Conservation (phyloP, 2,113 vertebrate species). For the Peromyscus leucopus region DNA sequence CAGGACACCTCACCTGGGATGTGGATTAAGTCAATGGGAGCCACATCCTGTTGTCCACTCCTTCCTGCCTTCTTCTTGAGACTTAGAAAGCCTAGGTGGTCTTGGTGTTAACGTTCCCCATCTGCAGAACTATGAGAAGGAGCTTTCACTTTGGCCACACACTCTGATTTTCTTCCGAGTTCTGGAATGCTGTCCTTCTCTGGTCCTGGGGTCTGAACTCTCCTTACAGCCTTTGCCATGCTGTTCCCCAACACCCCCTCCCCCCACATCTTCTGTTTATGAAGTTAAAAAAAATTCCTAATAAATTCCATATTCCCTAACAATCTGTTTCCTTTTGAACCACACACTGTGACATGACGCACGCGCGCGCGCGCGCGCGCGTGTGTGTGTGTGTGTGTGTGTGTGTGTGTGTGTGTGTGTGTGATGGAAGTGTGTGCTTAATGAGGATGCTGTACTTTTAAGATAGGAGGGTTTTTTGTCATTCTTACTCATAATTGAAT, state of each 20-base stretch:
- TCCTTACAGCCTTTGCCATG: neutral
- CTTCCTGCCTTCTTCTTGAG: neutral
- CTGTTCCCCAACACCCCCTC: neutral
- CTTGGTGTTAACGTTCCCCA: neutral
- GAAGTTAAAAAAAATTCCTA: neutral
- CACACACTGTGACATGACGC: neutral
- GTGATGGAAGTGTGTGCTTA: neutral
- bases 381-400: neutral
- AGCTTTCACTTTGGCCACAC: neutral
- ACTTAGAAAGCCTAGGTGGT: neutral
- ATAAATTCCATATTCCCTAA: neutral
- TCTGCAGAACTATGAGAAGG: neutral
- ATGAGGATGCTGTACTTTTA: neutral
- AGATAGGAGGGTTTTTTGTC: constrained; percentile 23
- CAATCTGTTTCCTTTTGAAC: neutral
- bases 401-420: neutral
- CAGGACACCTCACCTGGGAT: neutral
- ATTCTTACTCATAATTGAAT: neutral
- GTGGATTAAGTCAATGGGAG: neutral
- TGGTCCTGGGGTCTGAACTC: neutral
- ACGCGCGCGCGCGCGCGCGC: neutral
- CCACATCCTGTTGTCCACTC: neutral
- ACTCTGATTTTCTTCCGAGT: neutral
- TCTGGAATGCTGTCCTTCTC: neutral
- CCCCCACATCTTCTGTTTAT: neutral